A percentile compares a stretch with the other conserved stretches of the same genome.
These are phyloP conservation scores for Zeus faber DNA, from an alignment of 2,113 vertebrate genomes.

Conservation along the genomic window DNA sequence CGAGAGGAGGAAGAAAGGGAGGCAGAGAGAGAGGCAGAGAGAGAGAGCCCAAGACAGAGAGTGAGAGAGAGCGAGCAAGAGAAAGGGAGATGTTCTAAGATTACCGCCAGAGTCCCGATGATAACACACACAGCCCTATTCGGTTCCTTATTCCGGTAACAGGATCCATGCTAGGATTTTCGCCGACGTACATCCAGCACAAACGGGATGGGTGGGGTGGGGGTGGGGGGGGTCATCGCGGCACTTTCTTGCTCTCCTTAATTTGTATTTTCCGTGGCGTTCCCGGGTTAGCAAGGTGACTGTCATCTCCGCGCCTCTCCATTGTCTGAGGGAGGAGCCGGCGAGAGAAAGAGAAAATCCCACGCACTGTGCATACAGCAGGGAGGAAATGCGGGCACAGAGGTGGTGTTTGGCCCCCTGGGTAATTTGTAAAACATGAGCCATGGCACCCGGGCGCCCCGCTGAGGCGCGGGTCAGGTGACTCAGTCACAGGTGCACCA, in stretches of 20 bases:
- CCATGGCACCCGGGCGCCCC: slow-evolving; percentile 71
- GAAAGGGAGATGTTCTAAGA: slow-evolving; percentile 12
- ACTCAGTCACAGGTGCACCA: slow-evolving; percentile 77
- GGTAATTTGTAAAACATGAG: slow-evolving; percentile 79
- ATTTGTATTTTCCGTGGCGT: slow-evolving; percentile 48
- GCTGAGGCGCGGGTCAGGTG: slow-evolving; percentile 73
- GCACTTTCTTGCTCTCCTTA: slow-evolving; percentile 17
- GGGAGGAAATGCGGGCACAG: slow-evolving; percentile 68
- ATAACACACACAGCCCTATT: slow-evolving; percentile 10
- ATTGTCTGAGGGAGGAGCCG: slow-evolving; percentile 41
- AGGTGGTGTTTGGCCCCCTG: slow-evolving; percentile 71
- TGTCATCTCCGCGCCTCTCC: slow-evolving; percentile 38
- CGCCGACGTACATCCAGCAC: slow-evolving; percentile 24
- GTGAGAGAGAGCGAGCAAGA: slow-evolving; percentile 5
- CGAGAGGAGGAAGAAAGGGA: neutral
- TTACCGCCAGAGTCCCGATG: slow-evolving; percentile 15
- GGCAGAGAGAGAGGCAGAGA: neutral
- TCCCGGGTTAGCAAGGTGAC: slow-evolving; percentile 48
- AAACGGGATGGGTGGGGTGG: slow-evolving; percentile 23
- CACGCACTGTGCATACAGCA: slow-evolving; percentile 76
- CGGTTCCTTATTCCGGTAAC: slow-evolving; percentile 11
- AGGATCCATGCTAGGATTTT: slow-evolving; percentile 22
- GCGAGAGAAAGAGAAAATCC: slow-evolving; percentile 57
- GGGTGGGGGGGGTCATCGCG: slow-evolving; percentile 37
- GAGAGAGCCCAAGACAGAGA: slow-evolving; percentile 4